Evolutionary conservation across 2,113 vertebrate species (phyloP).

Genomic region (Narcine bancroftii): DNA sequence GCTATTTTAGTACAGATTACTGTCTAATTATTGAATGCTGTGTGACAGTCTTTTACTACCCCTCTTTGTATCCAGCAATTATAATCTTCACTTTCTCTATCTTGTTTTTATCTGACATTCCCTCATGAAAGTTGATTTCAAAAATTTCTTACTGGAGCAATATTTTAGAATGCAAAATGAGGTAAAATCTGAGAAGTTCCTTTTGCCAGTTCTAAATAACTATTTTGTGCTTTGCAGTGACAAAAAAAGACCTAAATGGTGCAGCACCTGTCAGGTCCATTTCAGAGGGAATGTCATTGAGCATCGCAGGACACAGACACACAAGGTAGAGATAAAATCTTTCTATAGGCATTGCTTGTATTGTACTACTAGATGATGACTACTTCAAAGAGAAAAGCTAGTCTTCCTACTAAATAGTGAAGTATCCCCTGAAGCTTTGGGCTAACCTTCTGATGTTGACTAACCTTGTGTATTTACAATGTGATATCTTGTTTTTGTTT

Average conservation of each 20-base stretch:
- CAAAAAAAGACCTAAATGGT: slow-evolving; percentile 71
- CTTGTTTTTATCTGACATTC: not conserved
- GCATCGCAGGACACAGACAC: slow-evolving; percentile 74
- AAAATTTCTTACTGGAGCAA: not conserved
- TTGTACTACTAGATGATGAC: not conserved
- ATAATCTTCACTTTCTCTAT: not conserved
- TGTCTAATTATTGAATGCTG: not conserved
- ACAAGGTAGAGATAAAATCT: slow-evolving; percentile 68
- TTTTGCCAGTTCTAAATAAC: not conserved
- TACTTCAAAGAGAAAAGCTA: not conserved
- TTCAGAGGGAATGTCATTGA: slow-evolving; percentile 77
- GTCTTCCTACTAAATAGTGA: not conserved
- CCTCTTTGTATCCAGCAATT: not conserved
- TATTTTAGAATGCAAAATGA: not conserved
- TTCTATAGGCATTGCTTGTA: not conserved
- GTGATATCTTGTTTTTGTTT: not conserved
- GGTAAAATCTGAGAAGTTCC: not conserved
- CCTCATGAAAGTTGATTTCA: not conserved
- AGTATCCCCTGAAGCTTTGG: not conserved
- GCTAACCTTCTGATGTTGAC: not conserved
- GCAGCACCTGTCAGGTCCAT: slow-evolving; percentile 77
- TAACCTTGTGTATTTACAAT: not conserved
- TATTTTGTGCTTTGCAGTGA: slow-evolving; percentile 49
- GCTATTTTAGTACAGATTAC: not conserved
- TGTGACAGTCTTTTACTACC: not conserved